Conservation (phyloP, 2,113 vertebrate species). For the Rhinichthys klamathensis region DNA sequence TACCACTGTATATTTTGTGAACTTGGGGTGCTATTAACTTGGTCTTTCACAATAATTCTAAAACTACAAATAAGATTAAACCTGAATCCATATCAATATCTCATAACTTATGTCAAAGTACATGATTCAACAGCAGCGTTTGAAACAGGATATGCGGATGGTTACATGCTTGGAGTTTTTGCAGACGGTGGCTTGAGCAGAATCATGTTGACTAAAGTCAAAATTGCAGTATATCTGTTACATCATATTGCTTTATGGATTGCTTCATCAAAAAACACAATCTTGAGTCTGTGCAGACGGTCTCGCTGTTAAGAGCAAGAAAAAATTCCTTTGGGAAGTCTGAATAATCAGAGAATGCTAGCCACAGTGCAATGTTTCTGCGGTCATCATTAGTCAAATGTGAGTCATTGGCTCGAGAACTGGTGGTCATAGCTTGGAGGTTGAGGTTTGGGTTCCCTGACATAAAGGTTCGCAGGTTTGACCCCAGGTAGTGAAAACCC, state of each 20-base stretch:
- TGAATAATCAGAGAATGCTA: slow-evolving; percentile 5
- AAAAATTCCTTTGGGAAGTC: not conserved
- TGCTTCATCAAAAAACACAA: not conserved
- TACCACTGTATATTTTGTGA: not conserved
- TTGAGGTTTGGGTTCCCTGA: not conserved
- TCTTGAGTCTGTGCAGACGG: not conserved
- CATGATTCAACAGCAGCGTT: not conserved
- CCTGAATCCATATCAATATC: not conserved
- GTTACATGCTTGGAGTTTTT: not conserved
- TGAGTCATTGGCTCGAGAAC: not conserved
- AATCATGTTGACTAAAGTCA: slow-evolving; percentile 21
- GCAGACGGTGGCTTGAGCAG: not conserved
- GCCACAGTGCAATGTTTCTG: not conserved
- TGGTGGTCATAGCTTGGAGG: not conserved
- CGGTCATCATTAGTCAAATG: slow-evolving; percentile 10
- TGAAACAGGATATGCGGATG: not conserved
- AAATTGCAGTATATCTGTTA: not conserved
- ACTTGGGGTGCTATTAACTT: not conserved
- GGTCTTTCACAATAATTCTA: not conserved
- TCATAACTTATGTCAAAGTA: not conserved
- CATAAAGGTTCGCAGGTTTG: not conserved
- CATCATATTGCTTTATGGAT: slow-evolving; percentile 12
- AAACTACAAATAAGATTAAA: not conserved
- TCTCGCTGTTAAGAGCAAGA: not conserved
- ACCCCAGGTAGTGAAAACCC: not conserved